phyloP scores from a whole-genome alignment of 2,113 vertebrate species.

The Capricornis sumatraensis region DNA sequence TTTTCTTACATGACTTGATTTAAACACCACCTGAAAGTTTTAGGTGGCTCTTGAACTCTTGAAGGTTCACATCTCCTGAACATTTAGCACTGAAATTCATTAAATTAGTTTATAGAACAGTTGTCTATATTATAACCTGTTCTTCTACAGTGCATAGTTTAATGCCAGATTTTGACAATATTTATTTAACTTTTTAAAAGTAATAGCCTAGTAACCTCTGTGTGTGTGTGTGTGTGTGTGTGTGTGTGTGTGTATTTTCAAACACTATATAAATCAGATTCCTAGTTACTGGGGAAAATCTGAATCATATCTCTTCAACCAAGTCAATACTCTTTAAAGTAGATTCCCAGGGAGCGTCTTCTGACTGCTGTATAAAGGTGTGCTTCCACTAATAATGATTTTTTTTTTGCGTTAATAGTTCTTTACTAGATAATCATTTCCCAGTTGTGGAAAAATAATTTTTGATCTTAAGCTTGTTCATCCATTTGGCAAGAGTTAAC shows the following conservation, averaged over 20 bases:
- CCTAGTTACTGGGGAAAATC: background rate
- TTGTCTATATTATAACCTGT: background rate
- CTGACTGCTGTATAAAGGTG: background rate
- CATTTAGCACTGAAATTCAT: background rate
- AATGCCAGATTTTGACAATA: background rate
- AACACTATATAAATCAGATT: background rate
- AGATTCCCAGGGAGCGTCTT: background rate
- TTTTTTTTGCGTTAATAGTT: background rate
- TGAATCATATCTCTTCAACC: background rate
- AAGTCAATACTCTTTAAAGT: background rate
- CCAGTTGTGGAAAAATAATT: background rate
- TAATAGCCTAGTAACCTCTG: background rate
- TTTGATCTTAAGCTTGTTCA: background rate
- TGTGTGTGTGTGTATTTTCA: background rate
- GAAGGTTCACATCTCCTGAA: background rate
- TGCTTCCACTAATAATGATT: background rate
- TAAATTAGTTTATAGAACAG: background rate
- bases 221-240: background rate
- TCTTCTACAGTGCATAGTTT: background rate
- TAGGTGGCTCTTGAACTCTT: background rate
- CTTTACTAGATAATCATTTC: background rate
- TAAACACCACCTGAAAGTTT: background rate
- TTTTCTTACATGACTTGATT: background rate
- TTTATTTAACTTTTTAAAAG: constrained; percentile 1
- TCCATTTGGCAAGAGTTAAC: background rate